Conservation (phyloP, 2,888 invertebrate species). For the Ormia ochracea region DNA sequence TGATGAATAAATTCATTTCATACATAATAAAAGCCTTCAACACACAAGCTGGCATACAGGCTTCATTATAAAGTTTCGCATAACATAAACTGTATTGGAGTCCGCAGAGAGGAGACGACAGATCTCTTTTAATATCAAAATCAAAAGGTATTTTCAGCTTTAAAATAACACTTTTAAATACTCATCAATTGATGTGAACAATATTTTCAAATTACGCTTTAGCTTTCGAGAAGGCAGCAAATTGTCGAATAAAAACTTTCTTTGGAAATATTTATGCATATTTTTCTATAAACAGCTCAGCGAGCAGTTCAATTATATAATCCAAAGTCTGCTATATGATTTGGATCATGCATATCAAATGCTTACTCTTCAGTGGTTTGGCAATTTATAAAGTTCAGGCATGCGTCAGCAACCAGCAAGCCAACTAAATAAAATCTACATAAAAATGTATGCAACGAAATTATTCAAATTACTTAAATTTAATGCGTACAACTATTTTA, state of each 20-base stretch:
- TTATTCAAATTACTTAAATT: slow-evolving; percentile 30
- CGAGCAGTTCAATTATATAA: slow-evolving; percentile 3
- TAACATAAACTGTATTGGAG: too few relatives aligned
- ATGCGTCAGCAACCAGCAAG: too few relatives aligned
- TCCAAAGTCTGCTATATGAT: background rate
- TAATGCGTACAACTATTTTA: slow-evolving; percentile 16
- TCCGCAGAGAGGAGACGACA: too few relatives aligned
- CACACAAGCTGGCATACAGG: too few relatives aligned
- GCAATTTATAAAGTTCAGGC: slow-evolving; percentile 1
- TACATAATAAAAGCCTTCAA: too few relatives aligned
- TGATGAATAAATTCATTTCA: too few relatives aligned
- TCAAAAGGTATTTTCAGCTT: background rate
- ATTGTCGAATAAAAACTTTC: background rate
- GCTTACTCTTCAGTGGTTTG: background rate
- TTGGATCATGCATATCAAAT: slow-evolving; percentile 6
- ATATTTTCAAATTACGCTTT: background rate
- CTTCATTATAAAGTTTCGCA: too few relatives aligned
- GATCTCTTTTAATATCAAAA: too few relatives aligned
- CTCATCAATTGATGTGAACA: background rate
- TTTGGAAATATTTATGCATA: background rate
- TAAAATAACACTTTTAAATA: background rate
- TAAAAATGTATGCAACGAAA: background rate
- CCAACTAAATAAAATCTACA: background rate
- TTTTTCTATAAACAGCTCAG: background rate
- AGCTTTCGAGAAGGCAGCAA: background rate